phyloP scores from a whole-genome alignment of 2,797 vertebrate genomes.

The Sebastes nivosus region DNA sequence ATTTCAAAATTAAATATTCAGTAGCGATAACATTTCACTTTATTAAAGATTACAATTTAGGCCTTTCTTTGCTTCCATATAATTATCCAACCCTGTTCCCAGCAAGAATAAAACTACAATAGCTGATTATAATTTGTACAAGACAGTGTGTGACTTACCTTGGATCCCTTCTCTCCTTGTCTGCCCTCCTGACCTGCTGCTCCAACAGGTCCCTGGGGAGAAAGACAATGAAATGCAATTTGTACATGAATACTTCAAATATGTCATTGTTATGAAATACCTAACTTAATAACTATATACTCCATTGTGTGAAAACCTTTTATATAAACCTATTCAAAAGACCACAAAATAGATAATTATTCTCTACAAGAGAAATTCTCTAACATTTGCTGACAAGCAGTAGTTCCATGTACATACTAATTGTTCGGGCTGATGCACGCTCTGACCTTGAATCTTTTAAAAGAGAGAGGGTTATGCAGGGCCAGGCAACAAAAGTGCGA shows the following conservation, averaged over 20 bases:
- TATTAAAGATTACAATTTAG: not conserved
- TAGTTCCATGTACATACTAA: constrained; percentile 11
- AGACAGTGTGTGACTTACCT: constrained; percentile 78
- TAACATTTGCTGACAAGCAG: constrained; percentile 13
- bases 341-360: not conserved
- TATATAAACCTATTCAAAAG: not conserved
- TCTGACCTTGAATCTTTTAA: constrained; percentile 50
- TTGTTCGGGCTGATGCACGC: not conserved
- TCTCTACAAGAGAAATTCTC: not conserved
- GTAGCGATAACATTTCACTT: not conserved
- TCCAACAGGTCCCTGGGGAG: constrained; percentile 88
- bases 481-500: constrained; percentile 15
- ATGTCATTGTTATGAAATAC: not conserved
- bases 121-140: not conserved
- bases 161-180: constrained; percentile 96
- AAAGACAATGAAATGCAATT: not conserved
- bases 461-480: constrained; percentile 3
- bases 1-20: not conserved
- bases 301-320: not conserved
- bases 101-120: not conserved
- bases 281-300: not conserved
- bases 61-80: not conserved
- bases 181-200: constrained; percentile 88
- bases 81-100: not conserved
- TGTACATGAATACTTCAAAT: not conserved